A percentile compares a stretch with the other conserved stretches of the same genome.
Conservation (phyloP, 2,113 vertebrate genomes). For the Chloropsis cyanopogon region DNA sequence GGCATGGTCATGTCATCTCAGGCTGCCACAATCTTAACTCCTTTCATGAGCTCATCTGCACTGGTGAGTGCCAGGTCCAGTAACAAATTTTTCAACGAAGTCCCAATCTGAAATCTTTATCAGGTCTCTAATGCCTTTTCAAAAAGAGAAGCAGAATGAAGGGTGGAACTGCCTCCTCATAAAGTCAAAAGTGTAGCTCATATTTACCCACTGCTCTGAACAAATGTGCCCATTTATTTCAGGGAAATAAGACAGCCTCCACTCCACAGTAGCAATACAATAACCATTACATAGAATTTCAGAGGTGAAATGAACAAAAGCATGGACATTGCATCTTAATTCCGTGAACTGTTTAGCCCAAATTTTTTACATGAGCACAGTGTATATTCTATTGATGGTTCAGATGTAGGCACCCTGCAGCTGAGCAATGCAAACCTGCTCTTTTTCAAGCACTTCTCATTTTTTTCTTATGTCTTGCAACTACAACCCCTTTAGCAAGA, state of each 20-base stretch:
- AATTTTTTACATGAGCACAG: not conserved
- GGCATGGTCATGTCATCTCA: not conserved
- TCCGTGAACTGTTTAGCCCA: not conserved
- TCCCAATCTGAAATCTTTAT: not conserved
- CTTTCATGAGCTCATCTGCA: not conserved
- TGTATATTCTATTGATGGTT: not conserved
- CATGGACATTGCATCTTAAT: not conserved
- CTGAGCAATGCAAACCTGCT: not conserved
- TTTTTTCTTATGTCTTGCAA: not conserved
- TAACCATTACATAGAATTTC: not conserved
- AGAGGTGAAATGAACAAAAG: not conserved
- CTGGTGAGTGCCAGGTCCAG: not conserved
- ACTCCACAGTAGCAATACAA: not conserved
- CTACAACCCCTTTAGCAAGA: not conserved
- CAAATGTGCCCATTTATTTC: not conserved
- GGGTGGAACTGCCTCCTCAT: not conserved
- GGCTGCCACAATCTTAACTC: not conserved
- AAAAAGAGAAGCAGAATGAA: not conserved
- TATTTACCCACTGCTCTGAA: not conserved
- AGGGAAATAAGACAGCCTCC: not conserved
- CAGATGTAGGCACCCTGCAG: not conserved
- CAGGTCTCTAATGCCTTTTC: not conserved
- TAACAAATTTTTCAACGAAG: not conserved
- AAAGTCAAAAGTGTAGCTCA: not conserved
- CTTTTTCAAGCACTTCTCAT: not conserved